These are phyloP conservation scores for Rugalucina vietnamica DNA, from an alignment of 2,888 invertebrate species.

Conservation along the genomic window DNA sequence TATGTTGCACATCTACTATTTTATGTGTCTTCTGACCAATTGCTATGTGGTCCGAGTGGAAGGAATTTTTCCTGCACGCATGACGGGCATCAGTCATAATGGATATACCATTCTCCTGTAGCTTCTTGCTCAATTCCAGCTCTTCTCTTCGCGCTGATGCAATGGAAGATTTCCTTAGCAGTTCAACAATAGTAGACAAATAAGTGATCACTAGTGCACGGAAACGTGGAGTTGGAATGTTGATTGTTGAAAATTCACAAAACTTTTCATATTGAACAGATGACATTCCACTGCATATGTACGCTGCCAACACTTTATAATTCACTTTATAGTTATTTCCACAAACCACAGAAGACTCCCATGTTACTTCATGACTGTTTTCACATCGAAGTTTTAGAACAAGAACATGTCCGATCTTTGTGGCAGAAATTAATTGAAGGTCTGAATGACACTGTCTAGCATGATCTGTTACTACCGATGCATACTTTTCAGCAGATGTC, in stretches of 20 bases:
- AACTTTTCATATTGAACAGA: constrained; percentile 23
- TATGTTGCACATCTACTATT: constrained; percentile 4
- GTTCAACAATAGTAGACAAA: constrained; percentile 15
- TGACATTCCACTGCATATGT: constrained; percentile 30
- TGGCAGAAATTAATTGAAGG: not conserved
- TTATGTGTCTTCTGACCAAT: constrained; percentile 1
- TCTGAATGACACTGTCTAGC: not conserved
- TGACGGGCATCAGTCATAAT: constrained; percentile 40
- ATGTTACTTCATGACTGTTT: constrained; percentile 4
- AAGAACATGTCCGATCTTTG: constrained; percentile 17
- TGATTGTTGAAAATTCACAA: constrained; percentile 16
- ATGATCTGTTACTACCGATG: not conserved
- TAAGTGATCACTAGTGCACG: not conserved
- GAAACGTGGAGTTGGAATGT: not conserved
- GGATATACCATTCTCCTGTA: constrained; percentile 11
- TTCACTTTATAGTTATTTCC: constrained; percentile 26
- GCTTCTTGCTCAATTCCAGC: not conserved
- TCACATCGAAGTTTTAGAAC: not conserved
- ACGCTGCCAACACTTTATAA: constrained; percentile 2
- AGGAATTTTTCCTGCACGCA: constrained; percentile 18
- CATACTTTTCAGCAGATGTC: not conserved
- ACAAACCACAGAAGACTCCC: constrained; percentile 20
- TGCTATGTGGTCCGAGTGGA: constrained; percentile 15
- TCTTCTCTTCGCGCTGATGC: not conserved
- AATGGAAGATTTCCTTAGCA: not conserved